phyloP scores from a whole-genome alignment of 2,113 vertebrate genomes.

The Rissa tridactyla region DNA sequence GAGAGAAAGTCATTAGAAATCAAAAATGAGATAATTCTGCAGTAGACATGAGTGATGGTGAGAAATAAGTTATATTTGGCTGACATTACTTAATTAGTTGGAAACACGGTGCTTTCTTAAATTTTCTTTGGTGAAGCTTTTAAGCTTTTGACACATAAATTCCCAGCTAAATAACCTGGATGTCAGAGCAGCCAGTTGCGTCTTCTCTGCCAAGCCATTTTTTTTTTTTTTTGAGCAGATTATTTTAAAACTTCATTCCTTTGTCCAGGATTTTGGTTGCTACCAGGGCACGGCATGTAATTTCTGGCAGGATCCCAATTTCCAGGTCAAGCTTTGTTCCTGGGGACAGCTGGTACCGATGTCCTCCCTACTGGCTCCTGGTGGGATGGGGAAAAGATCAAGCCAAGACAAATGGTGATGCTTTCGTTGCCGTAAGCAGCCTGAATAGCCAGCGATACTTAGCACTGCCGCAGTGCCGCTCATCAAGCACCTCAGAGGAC shows the following conservation, averaged over 20 bases:
- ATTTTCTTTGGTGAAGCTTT: conserved; percentile 72
- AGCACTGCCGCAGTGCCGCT: background rate
- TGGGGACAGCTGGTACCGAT: background rate
- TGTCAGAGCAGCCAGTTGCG: conserved; percentile 35
- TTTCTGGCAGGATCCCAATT: background rate
- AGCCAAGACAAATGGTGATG: background rate
- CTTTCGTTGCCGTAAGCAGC: background rate
- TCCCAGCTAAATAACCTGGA: conserved; percentile 53
- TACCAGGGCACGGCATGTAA: background rate
- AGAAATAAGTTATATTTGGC: conserved; percentile 69
- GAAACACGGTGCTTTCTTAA: conserved; percentile 69
- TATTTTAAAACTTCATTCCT: conserved; percentile 36
- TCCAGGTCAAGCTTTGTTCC: background rate
- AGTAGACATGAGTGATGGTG: conserved; percentile 63
- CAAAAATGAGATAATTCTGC: conserved; percentile 64
- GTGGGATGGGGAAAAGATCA: background rate
- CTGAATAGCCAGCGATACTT: background rate
- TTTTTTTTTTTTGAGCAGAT: background rate
- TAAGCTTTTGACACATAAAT: conserved; percentile 74
- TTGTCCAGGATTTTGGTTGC: background rate
- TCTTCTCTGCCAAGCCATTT: conserved; percentile 12
- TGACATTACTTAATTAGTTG: conserved; percentile 76
- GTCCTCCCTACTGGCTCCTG: background rate
- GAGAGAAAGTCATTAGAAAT: conserved; percentile 67
- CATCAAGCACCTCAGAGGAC: background rate